These are phyloP conservation scores for Premnoplex brunnescens DNA, from an alignment of 2,797 vertebrate genomes.

Conservation along the genomic window DNA sequence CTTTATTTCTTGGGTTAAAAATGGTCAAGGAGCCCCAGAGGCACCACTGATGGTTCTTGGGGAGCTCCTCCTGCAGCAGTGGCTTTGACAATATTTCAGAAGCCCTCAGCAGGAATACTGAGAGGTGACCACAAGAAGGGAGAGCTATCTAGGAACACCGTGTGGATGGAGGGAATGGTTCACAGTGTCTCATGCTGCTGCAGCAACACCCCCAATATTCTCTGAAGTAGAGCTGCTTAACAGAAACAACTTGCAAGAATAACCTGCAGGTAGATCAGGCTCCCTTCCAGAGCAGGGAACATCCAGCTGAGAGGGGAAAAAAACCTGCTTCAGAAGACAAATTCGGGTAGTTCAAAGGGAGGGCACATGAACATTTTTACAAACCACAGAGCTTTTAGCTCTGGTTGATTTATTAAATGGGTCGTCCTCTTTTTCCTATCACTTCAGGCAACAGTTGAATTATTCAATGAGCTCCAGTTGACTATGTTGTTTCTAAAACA, in stretches of 20 bases:
- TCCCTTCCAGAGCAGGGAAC: neutral
- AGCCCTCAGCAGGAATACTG: neutral
- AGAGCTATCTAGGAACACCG: neutral
- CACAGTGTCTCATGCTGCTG: fast-evolving
- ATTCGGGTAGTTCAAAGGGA: conserved; percentile 46
- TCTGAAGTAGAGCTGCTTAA: neutral
- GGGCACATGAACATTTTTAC: conserved; percentile 50
- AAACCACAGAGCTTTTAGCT: conserved; percentile 63
- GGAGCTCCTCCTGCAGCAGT: neutral
- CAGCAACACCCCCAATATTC: neutral
- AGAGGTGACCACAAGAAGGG: fast-evolving
- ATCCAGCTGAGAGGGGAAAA: neutral
- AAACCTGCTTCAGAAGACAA: neutral
- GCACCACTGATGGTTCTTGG: neutral
- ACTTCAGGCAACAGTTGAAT: conserved; percentile 61
- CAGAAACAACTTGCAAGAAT: neutral
- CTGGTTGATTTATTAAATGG: conserved; percentile 67
- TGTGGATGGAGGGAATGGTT: fast-evolving
- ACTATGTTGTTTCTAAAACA: conserved; percentile 51
- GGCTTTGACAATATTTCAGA: fast-evolving
- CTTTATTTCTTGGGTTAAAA: neutral
- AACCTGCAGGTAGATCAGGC: neutral
- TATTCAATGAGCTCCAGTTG: conserved; percentile 60
- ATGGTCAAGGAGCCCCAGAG: neutral
- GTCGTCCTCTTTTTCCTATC: conserved; percentile 47